Conservation (phyloP, 2,797 vertebrate genomes). For the Mus minutoides region DNA sequence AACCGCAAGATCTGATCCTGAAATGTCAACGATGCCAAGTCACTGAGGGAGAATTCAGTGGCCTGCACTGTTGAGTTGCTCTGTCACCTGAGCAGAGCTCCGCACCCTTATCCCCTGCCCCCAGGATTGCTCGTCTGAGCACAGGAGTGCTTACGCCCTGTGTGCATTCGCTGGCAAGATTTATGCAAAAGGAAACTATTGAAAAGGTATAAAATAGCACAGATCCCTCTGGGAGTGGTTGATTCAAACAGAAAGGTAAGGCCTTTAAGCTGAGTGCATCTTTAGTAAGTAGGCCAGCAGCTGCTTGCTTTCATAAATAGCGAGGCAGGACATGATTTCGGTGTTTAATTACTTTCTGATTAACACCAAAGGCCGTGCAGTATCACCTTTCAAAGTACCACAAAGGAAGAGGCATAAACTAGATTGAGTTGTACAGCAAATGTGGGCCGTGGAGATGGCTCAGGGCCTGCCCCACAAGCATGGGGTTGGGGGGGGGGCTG, state of each 20-base stretch:
- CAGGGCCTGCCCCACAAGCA: not conserved
- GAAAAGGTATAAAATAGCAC: not conserved
- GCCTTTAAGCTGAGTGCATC: not conserved
- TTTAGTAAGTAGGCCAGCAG: not conserved
- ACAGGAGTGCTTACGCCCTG: not conserved
- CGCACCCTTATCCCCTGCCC: not conserved
- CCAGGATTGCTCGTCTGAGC: not conserved
- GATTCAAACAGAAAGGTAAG: not conserved
- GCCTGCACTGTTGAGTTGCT: not conserved
- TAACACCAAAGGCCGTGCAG: not conserved
- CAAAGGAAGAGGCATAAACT: not conserved
- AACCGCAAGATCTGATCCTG: conserved; percentile 2
- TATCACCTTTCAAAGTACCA: not conserved
- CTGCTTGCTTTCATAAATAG: not conserved
- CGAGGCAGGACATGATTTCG: not conserved
- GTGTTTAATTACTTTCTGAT: not conserved
- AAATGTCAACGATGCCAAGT: not conserved
- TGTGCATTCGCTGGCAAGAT: not conserved
- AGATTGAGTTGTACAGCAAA: not conserved
- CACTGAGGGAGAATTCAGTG: conserved; percentile 34
- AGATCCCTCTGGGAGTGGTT: not conserved
- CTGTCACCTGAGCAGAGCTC: not conserved
- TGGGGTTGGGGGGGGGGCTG: not conserved
- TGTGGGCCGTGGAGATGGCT: not conserved
- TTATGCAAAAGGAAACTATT: not conserved